phyloP scores from a whole-genome alignment of 2,888 invertebrate species.

The Autographa pulchrina region DNA sequence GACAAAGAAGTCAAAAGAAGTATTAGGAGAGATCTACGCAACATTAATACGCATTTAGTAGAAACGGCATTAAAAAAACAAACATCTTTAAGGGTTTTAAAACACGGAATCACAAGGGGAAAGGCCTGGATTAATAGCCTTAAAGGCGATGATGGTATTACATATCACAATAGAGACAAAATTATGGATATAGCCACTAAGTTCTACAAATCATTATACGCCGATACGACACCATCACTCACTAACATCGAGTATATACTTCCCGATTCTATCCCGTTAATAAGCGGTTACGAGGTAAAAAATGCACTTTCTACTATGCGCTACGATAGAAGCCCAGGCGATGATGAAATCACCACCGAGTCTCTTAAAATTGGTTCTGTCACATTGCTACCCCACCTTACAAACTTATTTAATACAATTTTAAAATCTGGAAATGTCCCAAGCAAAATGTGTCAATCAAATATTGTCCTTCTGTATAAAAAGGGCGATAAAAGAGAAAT shows the following conservation, averaged over 20 bases:
- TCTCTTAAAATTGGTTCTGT: too few relatives aligned
- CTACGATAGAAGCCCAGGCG: too few relatives aligned
- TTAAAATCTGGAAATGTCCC: too few relatives aligned
- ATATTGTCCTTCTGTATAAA: too few relatives aligned
- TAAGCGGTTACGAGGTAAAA: conserved; percentile 1
- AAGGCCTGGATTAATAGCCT: background rate
- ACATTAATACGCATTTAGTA: background rate
- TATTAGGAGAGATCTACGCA: background rate
- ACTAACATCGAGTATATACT: background rate
- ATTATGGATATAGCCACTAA: background rate
- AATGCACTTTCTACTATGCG: too few relatives aligned
- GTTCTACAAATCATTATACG: conserved; percentile 2
- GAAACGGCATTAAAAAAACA: background rate
- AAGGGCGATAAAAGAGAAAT: too few relatives aligned
- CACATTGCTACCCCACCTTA: too few relatives aligned
- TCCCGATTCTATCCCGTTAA: background rate
- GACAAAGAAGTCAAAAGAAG: conserved; percentile 7
- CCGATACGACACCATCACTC: background rate
- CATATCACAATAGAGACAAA: conserved; percentile 7
- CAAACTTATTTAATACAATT: too few relatives aligned
- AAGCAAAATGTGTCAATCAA: too few relatives aligned
- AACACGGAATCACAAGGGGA: background rate
- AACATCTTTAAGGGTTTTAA: background rate
- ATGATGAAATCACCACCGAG: too few relatives aligned
- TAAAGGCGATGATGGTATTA: background rate